phyloP scores from a whole-genome alignment of 2,113 vertebrate species.

The Sitta europaea region DNA sequence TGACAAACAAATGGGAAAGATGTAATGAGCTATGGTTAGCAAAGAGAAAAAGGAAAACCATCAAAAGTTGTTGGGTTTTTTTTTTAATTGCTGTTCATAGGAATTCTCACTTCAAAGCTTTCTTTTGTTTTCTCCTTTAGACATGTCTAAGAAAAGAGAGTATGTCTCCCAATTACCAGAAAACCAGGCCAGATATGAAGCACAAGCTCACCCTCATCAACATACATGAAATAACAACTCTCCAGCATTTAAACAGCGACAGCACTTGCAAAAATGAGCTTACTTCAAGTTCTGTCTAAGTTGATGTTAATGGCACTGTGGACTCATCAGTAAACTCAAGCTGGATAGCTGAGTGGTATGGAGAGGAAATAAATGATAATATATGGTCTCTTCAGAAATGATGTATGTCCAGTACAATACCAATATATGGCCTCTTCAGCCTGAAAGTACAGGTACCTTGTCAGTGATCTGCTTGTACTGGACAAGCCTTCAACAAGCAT shows the following conservation, averaged over 20 bases:
- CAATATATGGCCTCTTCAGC: not conserved
- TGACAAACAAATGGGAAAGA: not conserved
- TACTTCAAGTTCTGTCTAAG: constrained; percentile 27
- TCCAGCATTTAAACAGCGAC: not conserved
- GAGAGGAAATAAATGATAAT: not conserved
- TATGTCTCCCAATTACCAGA: constrained; percentile 57
- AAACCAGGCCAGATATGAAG: constrained; percentile 12
- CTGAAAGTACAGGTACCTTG: not conserved
- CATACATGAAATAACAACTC: not conserved
- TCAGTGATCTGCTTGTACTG: not conserved
- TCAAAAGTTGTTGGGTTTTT: not conserved
- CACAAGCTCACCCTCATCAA: constrained; percentile 37
- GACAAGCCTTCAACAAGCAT: not conserved
- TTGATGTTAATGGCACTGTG: accelerated
- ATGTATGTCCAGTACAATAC: no score
- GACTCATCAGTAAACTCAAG: not conserved
- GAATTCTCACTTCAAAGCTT: not conserved
- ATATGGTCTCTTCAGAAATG: not conserved
- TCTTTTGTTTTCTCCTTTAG: constrained; percentile 58
- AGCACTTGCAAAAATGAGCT: constrained; percentile 18
- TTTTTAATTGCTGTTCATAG: not conserved
- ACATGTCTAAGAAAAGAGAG: constrained; percentile 71
- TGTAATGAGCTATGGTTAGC: not conserved
- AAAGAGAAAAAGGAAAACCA: not conserved
- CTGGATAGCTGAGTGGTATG: not conserved